Evolutionary conservation across 2,888 invertebrate genomes (phyloP).

Genomic region (Clepsis dumicolana): DNA sequence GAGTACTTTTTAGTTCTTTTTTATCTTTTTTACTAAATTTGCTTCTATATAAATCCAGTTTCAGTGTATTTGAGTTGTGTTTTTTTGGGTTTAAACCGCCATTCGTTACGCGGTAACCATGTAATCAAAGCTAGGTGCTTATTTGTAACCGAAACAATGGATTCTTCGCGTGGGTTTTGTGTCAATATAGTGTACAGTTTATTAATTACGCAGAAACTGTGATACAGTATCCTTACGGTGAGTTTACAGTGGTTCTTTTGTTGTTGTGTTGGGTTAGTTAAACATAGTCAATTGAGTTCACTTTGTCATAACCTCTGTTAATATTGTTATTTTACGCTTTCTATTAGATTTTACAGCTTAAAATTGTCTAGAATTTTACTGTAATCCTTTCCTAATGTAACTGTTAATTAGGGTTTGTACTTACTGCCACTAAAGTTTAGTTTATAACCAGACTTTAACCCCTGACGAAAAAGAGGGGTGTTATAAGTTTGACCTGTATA

Average conservation of each 20-base stretch:
- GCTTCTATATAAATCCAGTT: neutral
- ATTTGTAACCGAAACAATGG: slow-evolving; percentile 38
- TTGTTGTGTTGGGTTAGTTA: slow-evolving; percentile 9
- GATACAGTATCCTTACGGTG: slow-evolving; percentile 11
- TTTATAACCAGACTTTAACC: no score
- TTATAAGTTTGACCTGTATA: no score
- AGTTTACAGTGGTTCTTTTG: neutral
- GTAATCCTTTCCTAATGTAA: no score
- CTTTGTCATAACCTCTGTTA: slow-evolving; percentile 9
- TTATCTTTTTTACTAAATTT: neutral
- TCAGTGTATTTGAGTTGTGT: neutral
- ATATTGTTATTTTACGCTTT: neutral
- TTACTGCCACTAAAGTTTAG: no score
- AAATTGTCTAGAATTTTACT: no score
- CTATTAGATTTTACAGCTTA: neutral
- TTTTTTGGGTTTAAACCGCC: neutral
- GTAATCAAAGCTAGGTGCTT: slow-evolving; percentile 2
- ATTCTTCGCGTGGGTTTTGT: slow-evolving; percentile 12
- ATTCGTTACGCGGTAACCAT: slow-evolving; percentile 29
- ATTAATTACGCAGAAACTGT: slow-evolving; percentile 15
- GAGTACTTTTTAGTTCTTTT: neutral
- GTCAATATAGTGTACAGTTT: slow-evolving; percentile 32
- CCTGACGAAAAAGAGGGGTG: no score
- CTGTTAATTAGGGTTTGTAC: no score
- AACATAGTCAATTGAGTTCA: neutral